Base-by-base conservation (phyloP, 2,888 invertebrate genomes). In the Napeogenes sylphis region DNA sequence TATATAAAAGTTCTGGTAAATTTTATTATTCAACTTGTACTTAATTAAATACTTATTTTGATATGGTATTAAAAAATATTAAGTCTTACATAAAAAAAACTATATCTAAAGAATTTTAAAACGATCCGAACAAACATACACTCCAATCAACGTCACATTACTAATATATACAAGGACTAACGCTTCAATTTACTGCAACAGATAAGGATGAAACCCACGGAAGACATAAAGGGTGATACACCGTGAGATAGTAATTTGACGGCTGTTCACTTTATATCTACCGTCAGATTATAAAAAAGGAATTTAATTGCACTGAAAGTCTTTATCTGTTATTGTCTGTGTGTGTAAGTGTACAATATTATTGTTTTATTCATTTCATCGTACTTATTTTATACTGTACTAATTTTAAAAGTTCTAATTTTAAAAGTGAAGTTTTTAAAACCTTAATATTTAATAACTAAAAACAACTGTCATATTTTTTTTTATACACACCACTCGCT, bases 131-230 rank as follows among this genome's bases (percentile, higher is more conserved):
- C 51, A 51, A 51, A 51, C 30, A n/a, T 12, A 21, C 51, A 30
- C 30, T 30, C 30, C 21, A 30, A 21, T 51, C 51, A 51, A 51
- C 47, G 47, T 51, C 47, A 51, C 47, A 51, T 51, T 14, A 51
- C 30, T 53, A 55, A 58, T 53, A 55, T 45, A 54, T 33, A 61
- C 58, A 58, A 61, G 67, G 58, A 59, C 60, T 65, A 56, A 67
- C 66, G 67, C 68, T 56, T 67, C 54, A 63, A 64, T 67, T 66
- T 59, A 64, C 64, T 60, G 56, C 59, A 64, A 61, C 56, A 59
- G 69, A 68, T 69, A 66, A 65, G 61, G 57, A 45, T 51, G 56
- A n/a, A 21, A 21, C 35, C 13, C 56, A 51, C 45, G 58, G 30
- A 21, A 10, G 21, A 51, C 30, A 51, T 30, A 61, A 64, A 61